Conservation (phyloP, 2,113 vertebrate genomes). For the human region GRCh38 chr12:22697501-22698000, state of each 20-base stretch:
- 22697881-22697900: conserved; percentile 47
- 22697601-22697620: conserved; percentile 11
- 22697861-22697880: conserved; percentile 41
- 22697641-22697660: not conserved
- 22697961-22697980: conserved; percentile 50
- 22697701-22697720: not conserved
- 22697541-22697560: not conserved
- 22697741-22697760: conserved; percentile 3
- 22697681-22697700: not conserved
- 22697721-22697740: not conserved
- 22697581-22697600: not conserved
- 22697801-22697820: conserved; percentile 29
- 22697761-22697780: not conserved
- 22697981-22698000: conserved; percentile 54
- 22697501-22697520: not conserved
- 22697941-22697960: not conserved
- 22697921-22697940: conserved; percentile 54
- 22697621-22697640: not conserved
- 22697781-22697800: not conserved
- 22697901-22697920: conserved; percentile 44
- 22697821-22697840: conserved; percentile 36
- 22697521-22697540: not conserved
- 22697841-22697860: conserved; percentile 18
- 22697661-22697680: not conserved
- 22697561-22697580: conserved; percentile 5